Conservation (phyloP, 2,797 vertebrate genomes). For the Acanthurus tractus region DNA sequence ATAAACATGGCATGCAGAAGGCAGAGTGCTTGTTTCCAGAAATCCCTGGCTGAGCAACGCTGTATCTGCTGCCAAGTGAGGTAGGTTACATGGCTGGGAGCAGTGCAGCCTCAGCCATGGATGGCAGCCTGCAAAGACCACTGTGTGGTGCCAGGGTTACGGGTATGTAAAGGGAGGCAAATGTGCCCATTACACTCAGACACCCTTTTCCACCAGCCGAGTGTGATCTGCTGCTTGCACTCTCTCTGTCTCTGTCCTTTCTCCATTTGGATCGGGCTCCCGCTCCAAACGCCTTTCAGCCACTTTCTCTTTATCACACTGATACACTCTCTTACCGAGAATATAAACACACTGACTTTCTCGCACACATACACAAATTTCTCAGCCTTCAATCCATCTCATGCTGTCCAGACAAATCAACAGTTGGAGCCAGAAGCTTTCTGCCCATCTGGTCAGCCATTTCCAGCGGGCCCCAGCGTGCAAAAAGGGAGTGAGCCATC, state of each 20-base stretch:
- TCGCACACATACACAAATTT: slow-evolving; percentile 41
- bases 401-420: slow-evolving; percentile 75
- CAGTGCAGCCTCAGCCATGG: slow-evolving; percentile 48
- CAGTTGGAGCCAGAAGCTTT: slow-evolving; percentile 73
- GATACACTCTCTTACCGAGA: slow-evolving; percentile 56
- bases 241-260: slow-evolving; percentile 32
- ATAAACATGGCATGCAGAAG: slow-evolving; percentile 73
- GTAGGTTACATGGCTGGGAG: slow-evolving; percentile 74
- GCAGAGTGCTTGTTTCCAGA: slow-evolving; percentile 73
- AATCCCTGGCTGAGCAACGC: slow-evolving; percentile 65
- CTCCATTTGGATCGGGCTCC: slow-evolving; percentile 33
- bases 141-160: slow-evolving; percentile 64
- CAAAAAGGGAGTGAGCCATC: slow-evolving; percentile 46
- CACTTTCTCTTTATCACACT: slow-evolving; percentile 64
- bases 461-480: slow-evolving; percentile 64
- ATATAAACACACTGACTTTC: slow-evolving; percentile 47
- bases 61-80: slow-evolving; percentile 71
- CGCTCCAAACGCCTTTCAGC: slow-evolving; percentile 49
- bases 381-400: slow-evolving; percentile 61
- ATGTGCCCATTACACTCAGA: slow-evolving; percentile 68
- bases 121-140: slow-evolving; percentile 68
- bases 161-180: slow-evolving; percentile 69
- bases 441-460: slow-evolving; percentile 77
- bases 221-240: slow-evolving; percentile 42
- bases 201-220: slow-evolving; percentile 42